Evolutionary conservation across 1,140 invertebrate genomes (phyloP).

Genomic region (Pteromalus puparum): DNA sequence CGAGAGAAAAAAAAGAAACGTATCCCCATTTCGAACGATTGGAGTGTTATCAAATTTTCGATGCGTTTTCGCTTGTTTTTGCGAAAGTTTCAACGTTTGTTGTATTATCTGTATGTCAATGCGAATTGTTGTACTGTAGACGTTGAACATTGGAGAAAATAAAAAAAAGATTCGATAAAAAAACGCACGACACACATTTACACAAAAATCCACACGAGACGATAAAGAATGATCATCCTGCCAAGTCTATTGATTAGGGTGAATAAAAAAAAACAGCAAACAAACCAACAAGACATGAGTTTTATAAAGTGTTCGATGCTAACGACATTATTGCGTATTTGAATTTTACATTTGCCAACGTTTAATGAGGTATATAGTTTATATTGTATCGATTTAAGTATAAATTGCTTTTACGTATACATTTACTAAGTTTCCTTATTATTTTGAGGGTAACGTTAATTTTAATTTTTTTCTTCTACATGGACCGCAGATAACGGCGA

Average conservation of each 20-base stretch:
- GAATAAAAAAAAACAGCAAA: not conserved
- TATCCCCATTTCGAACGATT: conserved; percentile 5
- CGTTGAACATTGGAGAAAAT: conserved; percentile 41
- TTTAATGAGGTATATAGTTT: conserved; percentile 1
- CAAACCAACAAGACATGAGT: conserved; percentile 23
- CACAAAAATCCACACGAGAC: conserved; percentile 9
- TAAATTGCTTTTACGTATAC: not conserved
- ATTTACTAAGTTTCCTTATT: not conserved
- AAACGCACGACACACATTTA: too few relatives aligned
- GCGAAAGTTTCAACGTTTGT: conserved; percentile 26
- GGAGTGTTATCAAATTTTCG: conserved; percentile 9
- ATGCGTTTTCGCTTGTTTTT: conserved; percentile 28
- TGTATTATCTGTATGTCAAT: conserved; percentile 28
- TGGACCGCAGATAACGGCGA: not conserved
- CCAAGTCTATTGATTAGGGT: conserved; percentile 25
- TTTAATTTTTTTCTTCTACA: not conserved
- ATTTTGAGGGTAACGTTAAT: not conserved
- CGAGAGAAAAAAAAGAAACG: not conserved
- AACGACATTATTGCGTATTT: conserved; percentile 16
- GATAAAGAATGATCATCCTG: conserved; percentile 41
- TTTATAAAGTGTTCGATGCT: conserved; percentile 34
- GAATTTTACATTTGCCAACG: conserved; percentile 14
- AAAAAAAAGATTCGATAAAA: not conserved
- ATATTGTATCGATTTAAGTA: not conserved
- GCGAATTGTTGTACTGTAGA: conserved; percentile 37